Conservation (phyloP, 2,888 invertebrate genomes). For the Octodonta nipae region DNA sequence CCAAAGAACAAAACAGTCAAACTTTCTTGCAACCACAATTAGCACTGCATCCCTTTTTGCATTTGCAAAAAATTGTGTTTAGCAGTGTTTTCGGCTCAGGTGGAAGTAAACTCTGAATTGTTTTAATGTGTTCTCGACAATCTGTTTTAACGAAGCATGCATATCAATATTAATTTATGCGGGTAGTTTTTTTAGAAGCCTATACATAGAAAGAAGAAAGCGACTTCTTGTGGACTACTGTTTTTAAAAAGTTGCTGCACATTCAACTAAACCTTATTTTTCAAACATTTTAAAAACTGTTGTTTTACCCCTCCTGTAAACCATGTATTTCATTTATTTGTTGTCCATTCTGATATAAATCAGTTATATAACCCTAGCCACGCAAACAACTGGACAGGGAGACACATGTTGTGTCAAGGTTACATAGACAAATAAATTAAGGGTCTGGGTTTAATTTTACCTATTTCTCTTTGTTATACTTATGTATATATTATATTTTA, state of each 20-base stretch:
- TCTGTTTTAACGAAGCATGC: conserved; percentile 15
- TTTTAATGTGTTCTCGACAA: neutral
- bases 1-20: conserved; percentile 1
- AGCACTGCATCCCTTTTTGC: conserved; percentile 1
- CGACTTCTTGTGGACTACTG: conserved; percentile 8
- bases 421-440: too few species aligned
- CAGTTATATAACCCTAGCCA: too few species aligned
- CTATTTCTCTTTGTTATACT: too few species aligned
- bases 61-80: conserved; percentile 1
- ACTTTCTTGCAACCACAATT: conserved; percentile 1
- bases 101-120: neutral
- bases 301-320: conserved; percentile 4
- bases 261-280: conserved; percentile 7
- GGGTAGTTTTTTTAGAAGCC: conserved; percentile 13
- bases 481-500: too few species aligned
- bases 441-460: too few species aligned
- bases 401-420: too few species aligned
- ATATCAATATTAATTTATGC: conserved; percentile 15
- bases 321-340: too few species aligned
- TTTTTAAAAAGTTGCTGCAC: conserved; percentile 8
- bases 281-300: conserved; percentile 7
- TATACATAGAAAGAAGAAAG: conserved; percentile 13
- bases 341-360: too few species aligned
- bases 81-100: conserved; percentile 1
- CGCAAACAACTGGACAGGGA: too few species aligned